phyloP scores from a whole-genome alignment of 2,113 vertebrate species.

The Ginglymostoma cirratum region DNA sequence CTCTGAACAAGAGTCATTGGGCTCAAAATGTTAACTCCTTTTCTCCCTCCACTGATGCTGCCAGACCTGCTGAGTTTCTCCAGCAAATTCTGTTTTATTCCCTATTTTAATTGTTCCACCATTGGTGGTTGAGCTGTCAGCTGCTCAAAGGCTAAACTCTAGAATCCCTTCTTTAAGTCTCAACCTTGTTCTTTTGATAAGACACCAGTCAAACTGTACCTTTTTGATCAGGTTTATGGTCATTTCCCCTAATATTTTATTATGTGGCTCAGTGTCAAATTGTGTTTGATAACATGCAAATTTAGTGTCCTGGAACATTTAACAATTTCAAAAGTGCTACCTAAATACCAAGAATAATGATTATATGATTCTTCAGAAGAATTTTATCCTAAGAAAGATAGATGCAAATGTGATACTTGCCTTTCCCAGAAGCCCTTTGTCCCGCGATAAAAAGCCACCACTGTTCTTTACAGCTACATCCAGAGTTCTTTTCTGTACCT shows the following conservation, averaged over 20 bases:
- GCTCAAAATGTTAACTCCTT: too few relatives aligned
- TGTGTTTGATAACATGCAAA: not conserved
- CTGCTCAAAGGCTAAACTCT: not conserved
- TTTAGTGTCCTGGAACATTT: not conserved
- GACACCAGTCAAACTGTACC: not conserved
- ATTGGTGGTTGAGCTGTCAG: not conserved
- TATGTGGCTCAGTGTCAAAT: not conserved
- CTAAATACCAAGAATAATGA: not conserved
- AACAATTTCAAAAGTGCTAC: not conserved
- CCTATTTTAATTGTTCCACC: not conserved
- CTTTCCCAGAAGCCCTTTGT: slow-evolving; percentile 94
- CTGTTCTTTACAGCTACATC: slow-evolving; percentile 95
- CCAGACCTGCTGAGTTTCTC: not conserved
- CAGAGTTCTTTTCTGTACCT: slow-evolving; percentile 78
- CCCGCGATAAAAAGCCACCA: slow-evolving; percentile 85
- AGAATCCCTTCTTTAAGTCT: not conserved
- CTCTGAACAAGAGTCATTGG: too few relatives aligned
- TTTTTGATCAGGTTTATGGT: not conserved
- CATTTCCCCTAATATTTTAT: not conserved
- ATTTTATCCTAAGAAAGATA: not conserved
- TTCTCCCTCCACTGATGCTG: not conserved
- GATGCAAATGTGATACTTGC: slow-evolving; percentile 51
- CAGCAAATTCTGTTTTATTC: not conserved
- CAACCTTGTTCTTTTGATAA: not conserved
- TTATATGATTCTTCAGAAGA: not conserved